Evolutionary conservation across 1,140 invertebrate genomes (phyloP), one percentile per base, ranked within the genome.

Genomic region (Nasonia giraulti): DNA sequence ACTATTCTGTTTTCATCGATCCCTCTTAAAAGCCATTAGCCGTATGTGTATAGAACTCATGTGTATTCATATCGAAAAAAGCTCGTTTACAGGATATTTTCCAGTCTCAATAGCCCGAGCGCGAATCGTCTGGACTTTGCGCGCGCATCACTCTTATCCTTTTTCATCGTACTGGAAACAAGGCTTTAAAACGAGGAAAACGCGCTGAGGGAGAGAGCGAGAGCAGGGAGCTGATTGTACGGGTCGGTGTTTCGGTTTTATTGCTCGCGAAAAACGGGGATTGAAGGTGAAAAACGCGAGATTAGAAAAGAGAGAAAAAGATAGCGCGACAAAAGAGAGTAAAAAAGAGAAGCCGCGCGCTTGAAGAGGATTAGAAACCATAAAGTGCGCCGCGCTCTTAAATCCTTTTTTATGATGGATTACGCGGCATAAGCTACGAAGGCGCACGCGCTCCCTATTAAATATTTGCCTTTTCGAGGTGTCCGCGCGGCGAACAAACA

Each of bases 251-350:
- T 62, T 62, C 55, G 17, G 55, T 62, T 62, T 62, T 62, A 62
- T 62, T 62, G 55, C 55, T 62, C 55, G 55, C 55, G 55, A 62
- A 62, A 62, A 62, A 62, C 55, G 55, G n/a, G 55, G 31, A 33
- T 71, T 71, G 31, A 33, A 33, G 31, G 31, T 71, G 69, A 71
- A 71, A 71, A 71, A 33, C 31, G 69, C 27, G 31, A 71, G 31
- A 71, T 71, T 71, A 71, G 31, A 71, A 71, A 71, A 33, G 10
- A 71, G 69, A 4, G 69, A 71, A 71, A 71, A 17, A 17, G 69
- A 71, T 6, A 66, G 27, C 10, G 69, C 27, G 11, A 1, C 69
- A 5, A 31, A 33, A 71, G 27, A 71, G 27, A 71, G 69, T 12
- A 33, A 71, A 62, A 62, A 62, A 62, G n/a, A 62, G 17, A 11